phyloP scores from a whole-genome alignment of 1,140 invertebrate genomes.

The Matsumurasca onukii region DNA sequence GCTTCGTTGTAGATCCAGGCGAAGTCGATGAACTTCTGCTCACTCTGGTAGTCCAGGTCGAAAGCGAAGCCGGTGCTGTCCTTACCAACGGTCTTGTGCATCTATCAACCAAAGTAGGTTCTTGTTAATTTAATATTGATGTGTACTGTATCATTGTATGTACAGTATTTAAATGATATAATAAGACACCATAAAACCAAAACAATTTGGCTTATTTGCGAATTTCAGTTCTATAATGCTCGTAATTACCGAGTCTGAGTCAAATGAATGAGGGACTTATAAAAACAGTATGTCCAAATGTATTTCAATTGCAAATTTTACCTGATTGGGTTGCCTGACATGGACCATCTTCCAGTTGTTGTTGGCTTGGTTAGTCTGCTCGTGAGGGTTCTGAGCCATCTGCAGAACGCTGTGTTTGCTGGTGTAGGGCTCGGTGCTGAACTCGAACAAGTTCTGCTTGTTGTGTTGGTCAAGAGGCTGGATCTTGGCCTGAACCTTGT shows the following conservation, averaged over 20 bases:
- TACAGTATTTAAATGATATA: neutral
- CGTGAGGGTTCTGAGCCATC: slow-evolving; percentile 48
- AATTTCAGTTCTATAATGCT: neutral
- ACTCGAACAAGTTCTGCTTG: slow-evolving; percentile 55
- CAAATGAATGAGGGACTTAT: neutral
- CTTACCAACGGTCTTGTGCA: slow-evolving; percentile 37
- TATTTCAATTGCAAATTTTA: slow-evolving; percentile 25
- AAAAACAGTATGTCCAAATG: neutral
- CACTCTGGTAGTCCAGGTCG: slow-evolving; percentile 52
- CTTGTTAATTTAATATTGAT: neutral
- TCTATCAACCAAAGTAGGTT: neutral
- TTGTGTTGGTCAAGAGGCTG: slow-evolving; percentile 51
- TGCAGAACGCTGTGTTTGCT: slow-evolving; percentile 54
- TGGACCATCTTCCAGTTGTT: slow-evolving; percentile 46
- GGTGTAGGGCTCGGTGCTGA: slow-evolving; percentile 60
- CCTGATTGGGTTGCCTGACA: slow-evolving; percentile 43
- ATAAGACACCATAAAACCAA: neutral
- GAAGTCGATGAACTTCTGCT: slow-evolving; percentile 46
- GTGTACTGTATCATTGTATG: neutral
- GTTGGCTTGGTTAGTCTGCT: slow-evolving; percentile 38
- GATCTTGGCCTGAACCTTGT: slow-evolving; percentile 50
- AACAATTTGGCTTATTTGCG: neutral
- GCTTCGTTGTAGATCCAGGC: slow-evolving; percentile 35
- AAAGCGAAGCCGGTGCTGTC: slow-evolving; percentile 49
- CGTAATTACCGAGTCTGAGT: neutral